Conservation (phyloP, 2,113 vertebrate genomes). For the Apodemus sylvaticus region DNA sequence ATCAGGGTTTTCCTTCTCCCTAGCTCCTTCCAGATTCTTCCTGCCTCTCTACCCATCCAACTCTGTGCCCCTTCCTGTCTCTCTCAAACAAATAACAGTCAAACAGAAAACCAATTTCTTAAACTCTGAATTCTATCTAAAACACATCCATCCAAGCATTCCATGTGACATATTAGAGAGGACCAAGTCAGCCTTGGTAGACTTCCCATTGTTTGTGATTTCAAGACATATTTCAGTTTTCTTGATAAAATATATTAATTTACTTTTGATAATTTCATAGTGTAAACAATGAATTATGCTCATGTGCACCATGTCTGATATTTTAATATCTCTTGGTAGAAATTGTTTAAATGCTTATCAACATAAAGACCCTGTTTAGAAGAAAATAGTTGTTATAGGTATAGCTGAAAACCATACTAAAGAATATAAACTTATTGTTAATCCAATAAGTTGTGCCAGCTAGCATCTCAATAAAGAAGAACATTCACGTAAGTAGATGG, state of each 20-base stretch:
- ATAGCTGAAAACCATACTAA: slow-evolving; percentile 9
- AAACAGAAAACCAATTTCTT: background rate
- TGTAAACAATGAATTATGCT: background rate
- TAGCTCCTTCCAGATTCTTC: background rate
- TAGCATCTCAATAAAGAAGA: background rate
- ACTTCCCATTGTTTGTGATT: background rate
- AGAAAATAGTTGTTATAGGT: slow-evolving; percentile 14
- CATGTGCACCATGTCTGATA: background rate
- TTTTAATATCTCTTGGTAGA: slow-evolving; percentile 13
- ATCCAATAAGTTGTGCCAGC: background rate
- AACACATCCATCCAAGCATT: background rate
- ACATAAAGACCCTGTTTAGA: background rate
- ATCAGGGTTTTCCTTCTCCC: background rate
- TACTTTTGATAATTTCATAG: background rate
- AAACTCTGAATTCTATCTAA: background rate
- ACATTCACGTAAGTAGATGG: background rate
- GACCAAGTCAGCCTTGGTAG: background rate
- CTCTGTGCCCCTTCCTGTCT: background rate
- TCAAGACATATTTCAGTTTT: background rate
- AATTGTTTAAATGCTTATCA: background rate
- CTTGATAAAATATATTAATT: background rate
- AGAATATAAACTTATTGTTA: slow-evolving; percentile 8
- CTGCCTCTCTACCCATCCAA: background rate
- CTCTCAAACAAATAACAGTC: background rate
- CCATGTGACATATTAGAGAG: background rate